These are phyloP conservation scores for Nothura maculosa DNA, from an alignment of 2,797 vertebrate genomes.

Conservation along the genomic window DNA sequence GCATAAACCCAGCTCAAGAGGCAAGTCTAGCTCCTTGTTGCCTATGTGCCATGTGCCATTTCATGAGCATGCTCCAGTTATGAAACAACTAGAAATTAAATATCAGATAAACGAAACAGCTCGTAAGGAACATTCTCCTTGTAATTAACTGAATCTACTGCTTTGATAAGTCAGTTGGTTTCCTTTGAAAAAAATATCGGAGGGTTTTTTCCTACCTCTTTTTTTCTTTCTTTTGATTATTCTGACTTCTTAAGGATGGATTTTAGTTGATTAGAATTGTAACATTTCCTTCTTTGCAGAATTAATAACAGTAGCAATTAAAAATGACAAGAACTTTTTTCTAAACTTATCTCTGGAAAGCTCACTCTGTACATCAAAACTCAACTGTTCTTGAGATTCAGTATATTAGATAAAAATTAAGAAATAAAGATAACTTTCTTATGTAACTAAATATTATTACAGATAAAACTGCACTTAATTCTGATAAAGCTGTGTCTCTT, in stretches of 20 bases:
- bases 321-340: constrained; percentile 1
- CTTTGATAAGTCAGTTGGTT: not conserved
- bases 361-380: not conserved
- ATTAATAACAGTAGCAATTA: constrained; percentile 1
- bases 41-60: rapidly evolving
- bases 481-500: constrained; percentile 32
- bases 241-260: not conserved
- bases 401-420: constrained; percentile 14
- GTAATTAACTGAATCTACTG: not conserved
- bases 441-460: not conserved
- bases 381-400: constrained; percentile 10
- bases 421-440: constrained; percentile 13
- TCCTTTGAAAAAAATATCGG: constrained; percentile 36
- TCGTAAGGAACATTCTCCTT: not conserved
- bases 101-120: not conserved
- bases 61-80: no score
- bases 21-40: not conserved
- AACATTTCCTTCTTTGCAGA: not conserved
- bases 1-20: not conserved
- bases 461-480: constrained; percentile 32
- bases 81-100: no score
- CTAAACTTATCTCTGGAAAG: constrained; percentile 1
- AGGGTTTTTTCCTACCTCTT: not conserved
- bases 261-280: not conserved
- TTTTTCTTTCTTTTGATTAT: not conserved